Percentiles rank a stretch among this genome's conserved stretches.
Conservation (phyloP, 2,888 invertebrate species). For the Crossocerus cetratus region DNA sequence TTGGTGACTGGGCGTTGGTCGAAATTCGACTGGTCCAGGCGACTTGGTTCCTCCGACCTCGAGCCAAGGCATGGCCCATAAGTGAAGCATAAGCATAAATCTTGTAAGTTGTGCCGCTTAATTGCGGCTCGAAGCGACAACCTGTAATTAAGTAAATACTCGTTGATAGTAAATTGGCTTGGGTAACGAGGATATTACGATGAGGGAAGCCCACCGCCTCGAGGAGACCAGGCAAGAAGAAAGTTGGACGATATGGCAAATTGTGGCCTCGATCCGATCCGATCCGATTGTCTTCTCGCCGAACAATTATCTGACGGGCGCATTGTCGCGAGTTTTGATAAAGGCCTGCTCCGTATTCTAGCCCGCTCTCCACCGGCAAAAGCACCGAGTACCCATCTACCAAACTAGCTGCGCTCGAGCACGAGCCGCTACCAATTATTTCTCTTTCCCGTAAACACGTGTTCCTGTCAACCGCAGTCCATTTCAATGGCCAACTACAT, state of each 20-base stretch:
- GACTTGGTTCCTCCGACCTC: no score
- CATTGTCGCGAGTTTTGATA: no score
- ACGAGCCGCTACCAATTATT: constrained; percentile 42
- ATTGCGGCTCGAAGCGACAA: constrained; percentile 56
- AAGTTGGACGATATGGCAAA: constrained; percentile 15
- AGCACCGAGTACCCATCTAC: no score
- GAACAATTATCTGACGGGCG: no score
- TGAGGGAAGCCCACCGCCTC: constrained; percentile 19
- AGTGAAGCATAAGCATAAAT: constrained; percentile 58
- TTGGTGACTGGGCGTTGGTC: not conserved
- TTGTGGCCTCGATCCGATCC: constrained; percentile 15
- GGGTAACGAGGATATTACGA: no score
- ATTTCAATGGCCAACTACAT: constrained; percentile 22
- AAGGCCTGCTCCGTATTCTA: no score
- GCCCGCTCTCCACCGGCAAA: no score
- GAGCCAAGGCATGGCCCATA: constrained; percentile 16
- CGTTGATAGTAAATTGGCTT: constrained; percentile 36
- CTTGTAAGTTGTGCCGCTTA: constrained; percentile 61
- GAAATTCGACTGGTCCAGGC: not conserved
- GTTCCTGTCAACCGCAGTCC: constrained; percentile 28
- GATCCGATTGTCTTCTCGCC: no score
- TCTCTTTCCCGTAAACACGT: constrained; percentile 39
- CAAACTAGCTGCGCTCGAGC: not conserved
- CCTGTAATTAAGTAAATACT: constrained; percentile 66
- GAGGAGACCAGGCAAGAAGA: constrained; percentile 7